Base-by-base conservation (phyloP, 2,797 vertebrate species). In the Sebastiscus albofasciatus region DNA sequence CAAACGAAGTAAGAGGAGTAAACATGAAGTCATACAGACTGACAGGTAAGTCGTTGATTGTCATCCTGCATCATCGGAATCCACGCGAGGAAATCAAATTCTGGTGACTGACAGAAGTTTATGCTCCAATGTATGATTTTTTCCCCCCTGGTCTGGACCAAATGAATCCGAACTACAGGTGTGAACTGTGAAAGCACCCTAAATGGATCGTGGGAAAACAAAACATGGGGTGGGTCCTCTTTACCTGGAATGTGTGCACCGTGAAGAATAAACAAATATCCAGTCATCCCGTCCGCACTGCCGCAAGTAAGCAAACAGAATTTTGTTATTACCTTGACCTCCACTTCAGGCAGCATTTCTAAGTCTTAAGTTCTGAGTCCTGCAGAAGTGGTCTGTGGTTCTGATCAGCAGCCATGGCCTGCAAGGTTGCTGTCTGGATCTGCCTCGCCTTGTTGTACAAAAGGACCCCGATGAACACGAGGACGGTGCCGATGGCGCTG, bases 381-480 rank as follows among this genome's bases (percentile, higher is more conserved):
- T 90, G 87, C 22, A 89, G 68, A 3, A 76, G 72, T 16, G 81
- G 68, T 70, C 83, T 92, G 71, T 89, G 83, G 81, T 91, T 87
- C 62, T 87, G 94, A 72, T 34, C 80, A 12, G 39, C 77, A 16
- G 94, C 95, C 89, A 97, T 90, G 52, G 94, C 93, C 16, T 95
- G 95, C 8, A 98, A 85, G 2, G 89, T 83, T 33, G 93, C 76
- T 71, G 96, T 96, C 92, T 99, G 98, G 33, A 92, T 75, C 93
- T 97, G 97, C 84, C 96, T 95, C 68, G 99, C 97, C 67, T 97
- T 97, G 95, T 97, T 99, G 90, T 99, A 99, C 0, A 99, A 92
- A 31, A 98, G 86, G 46, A 99, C 98, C 0, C 99, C 99, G 0
- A 97, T 6, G 0, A 95, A 97, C 69, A 99, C 99, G 0, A 99